Evolutionary conservation across 2,797 vertebrate species (phyloP).

Genomic region (Takifugu ocellatus): DNA sequence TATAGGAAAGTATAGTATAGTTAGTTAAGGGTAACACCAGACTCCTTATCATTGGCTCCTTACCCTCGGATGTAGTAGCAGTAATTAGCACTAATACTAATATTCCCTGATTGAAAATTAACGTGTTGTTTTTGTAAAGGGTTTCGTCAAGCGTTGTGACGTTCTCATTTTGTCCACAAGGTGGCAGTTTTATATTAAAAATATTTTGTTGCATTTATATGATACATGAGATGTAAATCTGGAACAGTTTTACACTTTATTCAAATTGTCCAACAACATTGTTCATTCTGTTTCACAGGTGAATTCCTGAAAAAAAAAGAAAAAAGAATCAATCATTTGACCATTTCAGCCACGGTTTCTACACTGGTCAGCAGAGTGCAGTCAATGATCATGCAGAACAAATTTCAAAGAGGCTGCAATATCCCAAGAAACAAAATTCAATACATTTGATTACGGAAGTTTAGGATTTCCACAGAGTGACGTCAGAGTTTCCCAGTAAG

Average conservation of each 20-base stretch:
- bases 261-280: not conserved
- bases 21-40: too few relatives aligned
- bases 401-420: slow-evolving; percentile 5
- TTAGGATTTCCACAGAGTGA: slow-evolving; percentile 21
- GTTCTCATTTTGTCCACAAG: slow-evolving; percentile 25
- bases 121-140: too few relatives aligned
- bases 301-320: not conserved
- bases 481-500: slow-evolving; percentile 24
- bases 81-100: too few relatives aligned
- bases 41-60: too few relatives aligned
- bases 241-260: not conserved
- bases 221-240: not conserved
- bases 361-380: slow-evolving; percentile 21
- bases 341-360: not conserved
- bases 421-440: slow-evolving; percentile 18
- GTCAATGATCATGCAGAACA: slow-evolving; percentile 17
- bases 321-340: not conserved
- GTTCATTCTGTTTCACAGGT: not conserved
- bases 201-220: not conserved
- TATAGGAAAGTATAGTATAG: too few relatives aligned
- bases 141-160: not conserved
- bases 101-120: too few relatives aligned
- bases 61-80: too few relatives aligned
- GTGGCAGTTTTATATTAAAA: slow-evolving; percentile 24
- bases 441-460: slow-evolving; percentile 24